phyloP scores from a whole-genome alignment of 2,797 vertebrate genomes.

The Pantherophis alleghaniensis region DNA sequence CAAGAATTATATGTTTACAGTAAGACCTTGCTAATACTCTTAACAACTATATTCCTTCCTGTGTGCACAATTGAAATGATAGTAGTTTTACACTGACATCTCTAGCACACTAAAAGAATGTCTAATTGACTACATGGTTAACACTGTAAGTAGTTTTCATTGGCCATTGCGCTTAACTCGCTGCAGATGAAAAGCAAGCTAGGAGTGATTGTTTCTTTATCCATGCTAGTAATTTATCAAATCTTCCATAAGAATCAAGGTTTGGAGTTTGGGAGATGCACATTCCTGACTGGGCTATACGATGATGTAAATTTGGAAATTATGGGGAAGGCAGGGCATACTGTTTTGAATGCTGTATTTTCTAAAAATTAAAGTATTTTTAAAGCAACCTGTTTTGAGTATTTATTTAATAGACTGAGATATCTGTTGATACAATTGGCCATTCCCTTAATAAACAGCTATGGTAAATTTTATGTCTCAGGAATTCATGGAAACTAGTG shows the following conservation, averaged over 20 bases:
- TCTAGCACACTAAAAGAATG: neutral
- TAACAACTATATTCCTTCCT: neutral
- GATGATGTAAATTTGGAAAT: conserved; percentile 4
- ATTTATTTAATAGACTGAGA: neutral
- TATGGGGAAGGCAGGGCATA: conserved; percentile 54
- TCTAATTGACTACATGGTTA: neutral
- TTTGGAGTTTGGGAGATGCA: conserved; percentile 3
- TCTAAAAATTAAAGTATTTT: conserved; percentile 81
- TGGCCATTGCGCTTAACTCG: neutral
- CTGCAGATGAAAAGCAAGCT: neutral
- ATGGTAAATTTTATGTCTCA: neutral
- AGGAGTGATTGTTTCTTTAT: neutral
- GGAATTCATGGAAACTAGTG: neutral
- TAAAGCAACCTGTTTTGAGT: conserved; percentile 66
- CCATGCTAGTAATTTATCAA: neutral
- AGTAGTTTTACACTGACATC: neutral
- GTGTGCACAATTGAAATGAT: too few relatives aligned
- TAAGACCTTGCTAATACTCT: neutral
- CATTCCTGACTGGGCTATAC: conserved; percentile 28
- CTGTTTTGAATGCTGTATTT: conserved; percentile 78
- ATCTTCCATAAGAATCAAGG: neutral
- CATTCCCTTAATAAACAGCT: neutral
- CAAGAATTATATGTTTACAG: fast-evolving
- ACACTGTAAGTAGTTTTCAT: neutral
- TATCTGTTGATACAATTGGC: neutral